Evolutionary conservation across 2,797 vertebrate genomes (phyloP), one percentile per base, ranked within the genome.

Genomic region (Paedocypris micromegethes): DNA sequence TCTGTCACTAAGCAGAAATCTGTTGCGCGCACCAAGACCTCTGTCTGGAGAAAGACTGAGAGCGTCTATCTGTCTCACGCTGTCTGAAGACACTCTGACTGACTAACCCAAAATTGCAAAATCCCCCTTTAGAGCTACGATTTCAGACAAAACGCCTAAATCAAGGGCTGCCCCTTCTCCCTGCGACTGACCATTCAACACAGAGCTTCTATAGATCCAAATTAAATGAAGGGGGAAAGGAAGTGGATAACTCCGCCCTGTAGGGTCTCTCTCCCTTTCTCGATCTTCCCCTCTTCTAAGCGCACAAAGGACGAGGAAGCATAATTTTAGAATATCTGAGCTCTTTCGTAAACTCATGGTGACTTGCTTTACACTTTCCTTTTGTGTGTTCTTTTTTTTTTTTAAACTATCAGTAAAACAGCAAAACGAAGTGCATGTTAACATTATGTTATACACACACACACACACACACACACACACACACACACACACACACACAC

Each of bases 121-220:
- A 89, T 23, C 87, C 89, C 85, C 74, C 85, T 81, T 87, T 86
- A 74, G 82, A 83, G 84, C 86, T 47, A 75, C 86, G 85, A 86
- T 88, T 89, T 78, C 88, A 90, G 86, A 91, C 91, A 92, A 90
- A 94, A 91, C 85, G 85, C 81, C 88, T 85, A 88, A 92, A 85
- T 83, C 88, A 84, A 85, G 91, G 82, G 88, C 87, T 79, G 85
- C 88, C 86, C 79, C 78, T 72, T 86, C 89, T 90, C 91, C 89
- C 85, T 83, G 84, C 50, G 58, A 71, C 63, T 81, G 79, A 5
- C 61, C 80, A 75, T 72, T 86, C 88, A 81, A 88, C 87, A 82
- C 82, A 73, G 67, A 84, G 80, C 82, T 68, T 79, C 69, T 80
- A 77, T 78, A 84, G 83, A 85, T 84, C 85, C 83, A 81, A 88